These are phyloP conservation scores for Ethmia dodecea DNA, from an alignment of 2,888 invertebrate genomes.

Conservation along the genomic window DNA sequence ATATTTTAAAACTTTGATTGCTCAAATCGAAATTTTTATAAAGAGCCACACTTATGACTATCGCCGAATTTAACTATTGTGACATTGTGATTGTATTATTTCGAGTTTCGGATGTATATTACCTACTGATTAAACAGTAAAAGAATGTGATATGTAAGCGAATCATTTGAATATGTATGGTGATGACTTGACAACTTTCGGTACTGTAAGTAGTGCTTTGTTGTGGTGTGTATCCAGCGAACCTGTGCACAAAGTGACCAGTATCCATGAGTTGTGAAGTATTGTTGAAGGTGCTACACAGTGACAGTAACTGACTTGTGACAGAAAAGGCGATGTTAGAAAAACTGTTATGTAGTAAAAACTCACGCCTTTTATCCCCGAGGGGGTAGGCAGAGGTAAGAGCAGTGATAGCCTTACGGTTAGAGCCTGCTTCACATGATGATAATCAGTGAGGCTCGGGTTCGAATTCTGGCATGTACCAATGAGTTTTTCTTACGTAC, in stretches of 20 bases:
- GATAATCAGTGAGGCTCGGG: too few species aligned
- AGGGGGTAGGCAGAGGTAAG: too few species aligned
- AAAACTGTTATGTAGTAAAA: too few species aligned
- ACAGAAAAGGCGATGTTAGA: too few species aligned
- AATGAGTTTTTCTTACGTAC: too few species aligned
- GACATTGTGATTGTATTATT: conserved; percentile 58
- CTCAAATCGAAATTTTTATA: conserved; percentile 69
- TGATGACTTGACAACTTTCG: conserved; percentile 50
- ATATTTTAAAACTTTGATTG: conserved; percentile 65
- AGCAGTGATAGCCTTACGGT: too few species aligned
- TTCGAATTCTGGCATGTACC: too few species aligned
- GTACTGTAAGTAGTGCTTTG: too few species aligned
- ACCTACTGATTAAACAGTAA: conserved; percentile 56
- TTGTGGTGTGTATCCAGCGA: not conserved
- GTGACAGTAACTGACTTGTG: conserved; percentile 49
- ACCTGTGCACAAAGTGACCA: conserved; percentile 29
- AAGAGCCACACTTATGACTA: conserved; percentile 62
- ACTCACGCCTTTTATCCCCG: too few species aligned
- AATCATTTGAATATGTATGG: conserved; percentile 47
- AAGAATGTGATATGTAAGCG: conserved; percentile 69
- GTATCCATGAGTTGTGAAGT: conserved; percentile 48
- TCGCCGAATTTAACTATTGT: conserved; percentile 56
- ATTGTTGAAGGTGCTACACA: conserved; percentile 61
- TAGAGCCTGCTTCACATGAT: too few species aligned
- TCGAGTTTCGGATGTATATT: conserved; percentile 55